Percentiles rank a stretch among this genome's conserved stretches.
Conservation (phyloP, 2,113 vertebrate species). For the Hemicordylus capensis region DNA sequence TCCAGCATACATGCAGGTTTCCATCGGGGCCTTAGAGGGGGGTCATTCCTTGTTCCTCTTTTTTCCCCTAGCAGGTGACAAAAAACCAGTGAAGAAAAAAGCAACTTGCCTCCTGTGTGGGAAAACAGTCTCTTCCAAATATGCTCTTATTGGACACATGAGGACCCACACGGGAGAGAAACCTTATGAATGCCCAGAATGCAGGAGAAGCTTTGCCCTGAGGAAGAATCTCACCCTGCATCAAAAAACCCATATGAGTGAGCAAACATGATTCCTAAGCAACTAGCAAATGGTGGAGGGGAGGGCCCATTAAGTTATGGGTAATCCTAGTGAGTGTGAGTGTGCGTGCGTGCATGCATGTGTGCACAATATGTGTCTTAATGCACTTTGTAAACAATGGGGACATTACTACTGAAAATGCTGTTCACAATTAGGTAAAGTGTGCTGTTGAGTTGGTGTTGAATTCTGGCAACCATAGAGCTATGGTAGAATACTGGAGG, state of each 20-base stretch:
- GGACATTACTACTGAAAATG: too few relatives aligned
- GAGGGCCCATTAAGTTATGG: background rate
- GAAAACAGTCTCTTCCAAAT: background rate
- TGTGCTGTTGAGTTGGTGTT: too few relatives aligned
- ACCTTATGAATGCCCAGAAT: background rate
- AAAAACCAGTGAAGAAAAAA: background rate
- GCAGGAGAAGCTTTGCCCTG: background rate
- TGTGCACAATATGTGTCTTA: too few relatives aligned
- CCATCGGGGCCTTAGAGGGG: background rate
- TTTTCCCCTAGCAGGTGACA: background rate
- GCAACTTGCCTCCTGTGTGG: background rate
- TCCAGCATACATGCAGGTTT: background rate
- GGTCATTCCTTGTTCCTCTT: background rate
- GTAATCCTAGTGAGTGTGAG: too few relatives aligned
- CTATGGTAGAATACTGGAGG: too few relatives aligned
- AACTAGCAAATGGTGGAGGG: background rate
- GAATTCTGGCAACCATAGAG: too few relatives aligned
- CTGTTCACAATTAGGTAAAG: too few relatives aligned
- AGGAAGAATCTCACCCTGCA: background rate
- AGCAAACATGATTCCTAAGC: background rate
- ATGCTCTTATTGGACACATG: background rate
- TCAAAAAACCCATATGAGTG: background rate
- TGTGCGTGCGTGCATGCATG: too few relatives aligned
- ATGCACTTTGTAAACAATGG: too few relatives aligned
- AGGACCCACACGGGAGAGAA: background rate